These are phyloP conservation scores for Leptosomus discolor DNA, from an alignment of 2,113 vertebrate species.

Conservation along the genomic window DNA sequence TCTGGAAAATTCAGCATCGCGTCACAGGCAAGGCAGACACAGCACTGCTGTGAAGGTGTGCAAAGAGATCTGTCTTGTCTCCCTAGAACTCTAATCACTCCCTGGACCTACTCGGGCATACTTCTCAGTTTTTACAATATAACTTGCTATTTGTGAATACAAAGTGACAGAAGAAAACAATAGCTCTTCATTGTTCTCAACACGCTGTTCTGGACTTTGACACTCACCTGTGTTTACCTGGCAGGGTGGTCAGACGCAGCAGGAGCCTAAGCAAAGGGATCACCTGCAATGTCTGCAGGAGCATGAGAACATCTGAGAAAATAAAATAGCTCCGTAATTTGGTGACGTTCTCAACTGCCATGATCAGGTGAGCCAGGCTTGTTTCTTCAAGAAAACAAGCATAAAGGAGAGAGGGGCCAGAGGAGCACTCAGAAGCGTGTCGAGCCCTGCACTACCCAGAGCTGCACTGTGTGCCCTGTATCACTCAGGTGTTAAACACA, in stretches of 20 bases:
- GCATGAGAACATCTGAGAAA: background rate
- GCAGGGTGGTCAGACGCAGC: background rate
- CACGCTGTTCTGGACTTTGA: background rate
- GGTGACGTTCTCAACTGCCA: background rate
- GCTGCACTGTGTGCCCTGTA: fast-evolving
- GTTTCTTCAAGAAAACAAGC: background rate
- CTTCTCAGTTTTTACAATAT: background rate
- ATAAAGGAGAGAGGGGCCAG: background rate
- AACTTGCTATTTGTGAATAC: background rate
- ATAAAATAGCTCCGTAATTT: background rate
- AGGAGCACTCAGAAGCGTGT: background rate
- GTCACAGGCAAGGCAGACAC: background rate
- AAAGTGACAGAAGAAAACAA: background rate
- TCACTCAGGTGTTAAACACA: background rate
- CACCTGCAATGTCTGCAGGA: background rate
- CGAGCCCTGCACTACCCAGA: background rate
- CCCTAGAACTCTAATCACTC: background rate
- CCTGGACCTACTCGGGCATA: background rate
- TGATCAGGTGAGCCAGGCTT: background rate
- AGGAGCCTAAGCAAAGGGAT: background rate
- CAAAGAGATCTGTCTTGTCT: background rate
- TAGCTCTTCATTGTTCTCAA: background rate
- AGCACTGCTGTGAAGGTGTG: background rate
- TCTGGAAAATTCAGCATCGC: background rate
- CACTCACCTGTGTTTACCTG: background rate